A percentile compares a stretch with the other conserved stretches of the same genome.
Conservation (phyloP, 2,797 vertebrate species). For the Macropus fuliginosus region DNA sequence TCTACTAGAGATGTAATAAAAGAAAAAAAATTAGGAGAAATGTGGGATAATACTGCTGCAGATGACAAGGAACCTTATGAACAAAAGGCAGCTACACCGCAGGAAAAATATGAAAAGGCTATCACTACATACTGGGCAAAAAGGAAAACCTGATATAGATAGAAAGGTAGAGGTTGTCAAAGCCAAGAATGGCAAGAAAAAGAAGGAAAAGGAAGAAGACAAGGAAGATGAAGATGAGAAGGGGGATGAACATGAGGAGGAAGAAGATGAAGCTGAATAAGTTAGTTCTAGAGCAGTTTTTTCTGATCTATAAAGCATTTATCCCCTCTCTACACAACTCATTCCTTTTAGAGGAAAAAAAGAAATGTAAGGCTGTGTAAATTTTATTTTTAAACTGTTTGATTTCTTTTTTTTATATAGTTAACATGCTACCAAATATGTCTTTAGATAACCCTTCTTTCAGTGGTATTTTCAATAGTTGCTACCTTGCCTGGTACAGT, state of each 20-base stretch:
- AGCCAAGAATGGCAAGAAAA: conserved; percentile 90
- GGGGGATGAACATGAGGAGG: conserved; percentile 88
- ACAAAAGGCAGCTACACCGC: conserved; percentile 92
- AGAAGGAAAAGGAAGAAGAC: conserved; percentile 89
- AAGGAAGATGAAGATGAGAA: conserved; percentile 80
- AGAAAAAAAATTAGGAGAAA: conserved; percentile 90
- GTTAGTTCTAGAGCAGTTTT: not conserved
- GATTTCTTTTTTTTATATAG: conserved; percentile 72
- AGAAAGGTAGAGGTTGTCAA: conserved; percentile 91
- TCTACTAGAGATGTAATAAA: conserved; percentile 93
- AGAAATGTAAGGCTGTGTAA: not conserved
- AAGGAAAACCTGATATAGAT: conserved; percentile 89
- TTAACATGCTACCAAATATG: conserved; percentile 93
- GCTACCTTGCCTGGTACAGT: conserved; percentile 92
- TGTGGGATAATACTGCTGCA: conserved; percentile 88
- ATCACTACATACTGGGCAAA: conserved; percentile 92
- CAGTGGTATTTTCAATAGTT: conserved; percentile 91
- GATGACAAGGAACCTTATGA: conserved; percentile 94
- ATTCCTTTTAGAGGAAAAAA: not conserved
- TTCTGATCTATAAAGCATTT: not conserved
- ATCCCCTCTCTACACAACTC: not conserved
- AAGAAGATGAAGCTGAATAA: not conserved
- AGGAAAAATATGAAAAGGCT: conserved; percentile 96
- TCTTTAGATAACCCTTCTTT: conserved; percentile 88
- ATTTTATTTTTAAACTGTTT: not conserved